Evolutionary conservation across 2,113 vertebrate species (phyloP).

Genomic region (Nicator chloris): DNA sequence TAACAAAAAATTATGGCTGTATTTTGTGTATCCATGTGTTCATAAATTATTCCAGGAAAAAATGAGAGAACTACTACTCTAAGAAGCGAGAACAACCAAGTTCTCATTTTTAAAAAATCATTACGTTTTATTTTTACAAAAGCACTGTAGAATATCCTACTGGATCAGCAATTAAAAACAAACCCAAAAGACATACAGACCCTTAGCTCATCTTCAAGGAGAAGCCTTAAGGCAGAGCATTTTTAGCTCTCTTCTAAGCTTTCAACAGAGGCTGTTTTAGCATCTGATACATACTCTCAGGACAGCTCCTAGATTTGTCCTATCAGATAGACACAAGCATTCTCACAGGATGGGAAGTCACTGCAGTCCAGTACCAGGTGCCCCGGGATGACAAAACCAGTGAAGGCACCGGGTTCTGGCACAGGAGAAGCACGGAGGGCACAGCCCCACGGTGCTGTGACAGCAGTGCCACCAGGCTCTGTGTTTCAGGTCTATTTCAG

Average conservation of each 20-base stretch:
- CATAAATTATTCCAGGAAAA: background rate
- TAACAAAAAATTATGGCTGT: background rate
- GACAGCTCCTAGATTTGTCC: background rate
- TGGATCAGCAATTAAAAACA: background rate
- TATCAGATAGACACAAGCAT: background rate
- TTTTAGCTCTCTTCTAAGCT: background rate
- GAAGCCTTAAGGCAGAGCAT: background rate
- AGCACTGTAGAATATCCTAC: background rate
- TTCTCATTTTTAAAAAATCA: background rate
- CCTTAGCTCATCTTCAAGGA: background rate
- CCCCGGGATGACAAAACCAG: background rate
- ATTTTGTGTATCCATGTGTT: background rate
- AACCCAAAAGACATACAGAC: background rate
- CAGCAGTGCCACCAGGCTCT: background rate
- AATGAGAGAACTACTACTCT: background rate
- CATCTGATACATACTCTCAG: background rate
- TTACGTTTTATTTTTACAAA: background rate
- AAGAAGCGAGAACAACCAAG: background rate
- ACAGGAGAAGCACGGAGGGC: background rate
- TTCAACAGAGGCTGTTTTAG: background rate
- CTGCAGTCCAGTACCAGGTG: background rate
- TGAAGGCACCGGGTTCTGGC: background rate
- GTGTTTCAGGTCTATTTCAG: background rate
- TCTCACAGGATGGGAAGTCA: background rate
- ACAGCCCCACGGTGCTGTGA: background rate